Evolutionary conservation across 53 echinoderm and acorn worm species (phyloP), one percentile per base, ranked within the genome.

Genomic region (Hippasteria phrygiana): DNA sequence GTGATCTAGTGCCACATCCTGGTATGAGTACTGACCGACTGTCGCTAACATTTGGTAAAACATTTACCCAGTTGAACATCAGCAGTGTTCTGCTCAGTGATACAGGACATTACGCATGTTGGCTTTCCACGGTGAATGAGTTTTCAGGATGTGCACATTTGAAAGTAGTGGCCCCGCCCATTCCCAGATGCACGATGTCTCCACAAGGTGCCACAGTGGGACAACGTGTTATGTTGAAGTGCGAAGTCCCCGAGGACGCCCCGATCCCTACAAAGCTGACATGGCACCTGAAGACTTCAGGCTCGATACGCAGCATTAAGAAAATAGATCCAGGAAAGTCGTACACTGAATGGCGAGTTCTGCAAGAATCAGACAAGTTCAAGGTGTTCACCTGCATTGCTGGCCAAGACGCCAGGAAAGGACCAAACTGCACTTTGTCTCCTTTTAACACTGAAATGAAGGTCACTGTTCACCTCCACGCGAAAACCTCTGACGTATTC

Each of bases 121-220:
- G 14, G 24, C 39, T 40, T 24, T 2, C 80, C 17, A 11, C 20
- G 13, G 26, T 0, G 42, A 20, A 77, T 36, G 31, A n/a, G 63
- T 11, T 62, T 80, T 62, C 80, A 80, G 62, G 43, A 27, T 80
- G 80, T 62, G 80, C n/a, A 40, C 40, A 62, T 43, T 80, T 80
- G 63, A 40, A 35, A 8, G 80, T 80, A 43, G 63, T 80, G 3
- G 32, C 62, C 28, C 62, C 62, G 43, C 80, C 80, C 26, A 80
- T 39, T 80, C 80, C 80, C 5, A 38, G 5, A 17, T 80, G 80
- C 41, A 62, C 43, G 40, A 41, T 42, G 20, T 77, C 35, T 53
- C 35, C 77, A 7, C 12, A 37, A 41, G 29, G 26, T 28, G 24
- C 55, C 11, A 0, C 10, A 42, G 59, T 80, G 13, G 80, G 41